Conservation (phyloP, 1,140 invertebrate species). For the Drosophila tani region DNA sequence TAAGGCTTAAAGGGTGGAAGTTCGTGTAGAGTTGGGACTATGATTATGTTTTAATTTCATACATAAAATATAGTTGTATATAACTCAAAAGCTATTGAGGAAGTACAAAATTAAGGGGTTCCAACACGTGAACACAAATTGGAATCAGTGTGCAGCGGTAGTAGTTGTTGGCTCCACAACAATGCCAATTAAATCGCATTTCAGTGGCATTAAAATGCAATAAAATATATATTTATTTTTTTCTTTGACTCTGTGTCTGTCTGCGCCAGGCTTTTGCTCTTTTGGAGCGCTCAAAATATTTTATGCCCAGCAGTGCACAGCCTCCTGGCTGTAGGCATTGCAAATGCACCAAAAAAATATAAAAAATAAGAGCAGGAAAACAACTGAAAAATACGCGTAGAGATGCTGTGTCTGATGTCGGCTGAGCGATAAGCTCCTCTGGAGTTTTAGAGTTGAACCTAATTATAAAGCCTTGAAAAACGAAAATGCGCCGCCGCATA, state of each 20-base stretch:
- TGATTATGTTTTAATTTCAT: not conserved
- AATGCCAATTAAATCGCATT: conserved; percentile 80
- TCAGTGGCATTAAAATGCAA: conserved; percentile 80
- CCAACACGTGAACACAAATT: conserved; percentile 22
- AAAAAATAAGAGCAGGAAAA: conserved; percentile 7
- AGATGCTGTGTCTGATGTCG: conserved; percentile 33
- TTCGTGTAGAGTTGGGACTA: not conserved
- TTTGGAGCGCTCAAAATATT: conserved; percentile 75
- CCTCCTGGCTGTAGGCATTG: conserved; percentile 29
- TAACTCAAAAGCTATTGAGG: not conserved
- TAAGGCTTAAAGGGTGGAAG: not conserved
- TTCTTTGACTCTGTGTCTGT: not conserved
- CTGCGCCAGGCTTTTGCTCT: conserved; percentile 33
- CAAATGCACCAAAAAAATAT: conserved; percentile 47
- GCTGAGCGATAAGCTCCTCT: conserved; percentile 53
- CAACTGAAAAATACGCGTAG: conserved; percentile 53
- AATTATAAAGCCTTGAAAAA: conserved; percentile 51
- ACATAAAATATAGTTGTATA: not conserved
- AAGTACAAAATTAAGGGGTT: not conserved
- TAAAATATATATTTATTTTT: conserved; percentile 62
- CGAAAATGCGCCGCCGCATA: conserved; percentile 55
- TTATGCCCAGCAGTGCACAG: conserved; percentile 52
- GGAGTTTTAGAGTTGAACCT: conserved; percentile 43
- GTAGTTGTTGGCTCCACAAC: conserved; percentile 49
- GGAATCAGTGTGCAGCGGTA: conserved; percentile 56